Evolutionary conservation across 2,888 invertebrate genomes (phyloP), one percentile per base, ranked within the genome.

Genomic region (Tenodera sinensis): DNA sequence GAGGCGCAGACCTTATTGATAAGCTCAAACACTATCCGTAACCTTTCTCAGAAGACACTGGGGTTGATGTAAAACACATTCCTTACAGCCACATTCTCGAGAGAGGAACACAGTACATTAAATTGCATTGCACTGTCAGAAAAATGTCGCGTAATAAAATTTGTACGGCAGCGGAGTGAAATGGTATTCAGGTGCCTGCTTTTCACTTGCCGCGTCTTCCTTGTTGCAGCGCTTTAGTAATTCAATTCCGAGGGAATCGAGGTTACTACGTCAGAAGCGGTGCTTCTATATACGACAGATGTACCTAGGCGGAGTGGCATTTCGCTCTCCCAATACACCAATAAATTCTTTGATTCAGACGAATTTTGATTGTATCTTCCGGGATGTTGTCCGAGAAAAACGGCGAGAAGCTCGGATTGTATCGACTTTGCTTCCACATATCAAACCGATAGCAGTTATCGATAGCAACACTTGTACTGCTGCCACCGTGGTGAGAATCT

Each of bases 341-440:
- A 87, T 83, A 82, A 28, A 30, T 87, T 87, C 83, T 27, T 87
- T 30, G 83, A 87, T 87, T 34, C 82, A 82, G 83, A 87, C 28
- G 30, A 87, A 87, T 87, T 87, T 42, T 34, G 81, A 83, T 87
- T 87, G 81, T 87, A 42, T 87, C 54, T 71, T 71, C 54, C 54
- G 54, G 54, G 54, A 20, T 71, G 54, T 25, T 71, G 54, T 71
- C 54, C 54, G 54, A 71, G 54, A 71, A 71, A 71, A 71, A 20
- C 54, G 54, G 54, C 54, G 54, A 25, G 54, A 71, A 71, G 25
- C 25, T 20, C 54, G 54, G 54, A 71, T 20, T 71, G 54, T 71
- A 71, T 71, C 54, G 54, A 71, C 54, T 71, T 71, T 71, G 15
- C 54, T 71, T 71, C 25, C 20, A 71, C 25, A 71, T 71, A 71